Evolutionary conservation across 2,113 vertebrate species (phyloP), one percentile per base, ranked within the genome.

Genomic region (Sterrhoptilus dennistouni): DNA sequence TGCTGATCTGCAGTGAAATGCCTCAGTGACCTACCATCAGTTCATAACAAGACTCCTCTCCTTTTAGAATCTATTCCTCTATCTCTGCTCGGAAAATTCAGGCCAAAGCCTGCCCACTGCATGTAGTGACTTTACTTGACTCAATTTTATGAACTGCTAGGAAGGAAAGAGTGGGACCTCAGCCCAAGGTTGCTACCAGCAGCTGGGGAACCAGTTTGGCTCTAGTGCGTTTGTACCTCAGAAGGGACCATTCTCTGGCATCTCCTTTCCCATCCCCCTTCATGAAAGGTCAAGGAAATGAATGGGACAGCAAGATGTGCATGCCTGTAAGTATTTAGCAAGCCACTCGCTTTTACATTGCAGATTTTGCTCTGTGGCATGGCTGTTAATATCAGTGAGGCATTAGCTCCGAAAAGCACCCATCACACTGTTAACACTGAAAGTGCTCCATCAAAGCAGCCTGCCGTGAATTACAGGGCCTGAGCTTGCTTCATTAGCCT

Each of bases 281-380:
- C 76, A 11, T 23, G 82, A 97, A 97, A 95, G 96, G 97, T 97
- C 95, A 96, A 85, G 92, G 95, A 92, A 96, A 96, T 94, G 95
- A 96, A 96, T 95, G 94, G 97, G 97, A 95, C 95, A 90, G 80
- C 5, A 5, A 94, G 90, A 93, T 92, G 89, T 79, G 68, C 75
- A 61, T 33, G 72, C 92, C 79, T 96, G 93, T 96, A 96, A 96
- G 95, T 96, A 93, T 93, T 85, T 95, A 96, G 94, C 89, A 94
- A 96, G 86, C 59, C 56, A 44, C 84, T 94, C 6, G 33, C 89
- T 96, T 97, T 94, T 96, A 90, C 92, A 91, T 95, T 96, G 85
- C 88, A 92, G 95, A 95, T 96, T 96, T 90, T 71, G 81, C 91
- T 96, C 91, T 29, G 8, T 91, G 93, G 88, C 61, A 90, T 24